phyloP scores from a whole-genome alignment of 2,888 invertebrate genomes.

The Hetaerina titia region DNA sequence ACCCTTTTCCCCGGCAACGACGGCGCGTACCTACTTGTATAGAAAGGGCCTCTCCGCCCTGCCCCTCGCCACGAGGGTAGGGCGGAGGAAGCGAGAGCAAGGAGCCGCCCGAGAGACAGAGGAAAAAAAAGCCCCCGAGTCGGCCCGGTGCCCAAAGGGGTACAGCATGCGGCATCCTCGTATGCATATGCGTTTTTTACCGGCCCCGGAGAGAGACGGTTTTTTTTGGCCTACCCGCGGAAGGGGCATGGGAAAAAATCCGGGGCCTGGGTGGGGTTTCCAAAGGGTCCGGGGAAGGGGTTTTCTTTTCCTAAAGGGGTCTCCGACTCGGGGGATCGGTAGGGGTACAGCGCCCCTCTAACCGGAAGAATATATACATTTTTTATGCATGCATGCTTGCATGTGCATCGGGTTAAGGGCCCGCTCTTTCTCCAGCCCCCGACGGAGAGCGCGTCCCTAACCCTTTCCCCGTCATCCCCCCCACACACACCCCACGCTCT shows the following conservation, averaged over 20 bases:
- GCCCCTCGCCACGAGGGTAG: too few species aligned
- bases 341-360: constrained; percentile 6
- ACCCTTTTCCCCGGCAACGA: too few species aligned
- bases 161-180: not conserved
- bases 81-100: too few species aligned
- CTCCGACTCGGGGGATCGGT: not conserved
- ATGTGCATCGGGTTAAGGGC: constrained; percentile 11
- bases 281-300: not conserved
- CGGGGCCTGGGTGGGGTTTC: not conserved
- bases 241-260: constrained; percentile 12
- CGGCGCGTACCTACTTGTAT: too few species aligned
- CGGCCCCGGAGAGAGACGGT: not conserved
- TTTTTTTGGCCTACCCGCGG: constrained; percentile 7
- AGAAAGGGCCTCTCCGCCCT: too few species aligned
- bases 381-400: constrained; percentile 63
- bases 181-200: constrained; percentile 66
- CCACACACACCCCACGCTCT: too few species aligned
- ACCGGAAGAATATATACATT: constrained; percentile 62
- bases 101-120: too few species aligned
- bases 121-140: not conserved
- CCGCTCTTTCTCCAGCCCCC: not conserved
- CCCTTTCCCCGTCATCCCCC: not conserved
- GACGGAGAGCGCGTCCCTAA: not conserved
- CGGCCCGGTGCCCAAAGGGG: constrained; percentile 48
- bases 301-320: constrained; percentile 3